Evolutionary conservation across 2,888 invertebrate genomes (phyloP).

Genomic region (Anticlea derivata): DNA sequence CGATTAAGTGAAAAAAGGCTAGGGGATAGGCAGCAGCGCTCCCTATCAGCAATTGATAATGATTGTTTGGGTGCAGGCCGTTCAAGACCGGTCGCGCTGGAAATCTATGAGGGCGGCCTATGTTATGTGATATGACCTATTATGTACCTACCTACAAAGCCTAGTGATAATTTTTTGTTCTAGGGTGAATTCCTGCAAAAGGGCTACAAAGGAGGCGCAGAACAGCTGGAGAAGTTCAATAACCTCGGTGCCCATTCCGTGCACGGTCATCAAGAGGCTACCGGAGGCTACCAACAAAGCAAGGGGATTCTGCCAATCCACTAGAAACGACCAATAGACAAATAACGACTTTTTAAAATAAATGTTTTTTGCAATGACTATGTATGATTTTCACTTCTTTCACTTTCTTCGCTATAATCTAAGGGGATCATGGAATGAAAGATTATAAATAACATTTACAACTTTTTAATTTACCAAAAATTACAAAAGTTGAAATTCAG

Average conservation of each 20-base stretch:
- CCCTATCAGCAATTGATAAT: no score
- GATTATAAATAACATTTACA: neutral
- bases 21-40: no score
- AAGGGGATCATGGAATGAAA: neutral
- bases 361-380: slow-evolving; percentile 20
- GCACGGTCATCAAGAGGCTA: slow-evolving; percentile 85
- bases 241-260: slow-evolving; percentile 85
- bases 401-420: no score
- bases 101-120: no score
- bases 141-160: neutral
- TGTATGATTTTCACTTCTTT: neutral
- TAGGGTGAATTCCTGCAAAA: slow-evolving; percentile 85
- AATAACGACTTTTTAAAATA: slow-evolving; percentile 25
- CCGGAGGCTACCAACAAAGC: slow-evolving; percentile 81
- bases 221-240: slow-evolving; percentile 83
- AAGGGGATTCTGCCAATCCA: slow-evolving; percentile 84
- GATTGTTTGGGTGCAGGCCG: no score
- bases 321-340: slow-evolving; percentile 22
- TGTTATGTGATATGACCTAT: no score
- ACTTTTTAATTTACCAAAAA: neutral
- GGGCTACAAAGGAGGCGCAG: slow-evolving; percentile 83
- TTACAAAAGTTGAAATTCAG: neutral
- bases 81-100: no score
- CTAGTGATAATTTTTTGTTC: neutral
- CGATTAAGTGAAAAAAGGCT: no score